Evolutionary conservation across 2,888 invertebrate genomes (phyloP), one percentile per base, ranked within the genome.

Genomic region (Pelosia muscerda): DNA sequence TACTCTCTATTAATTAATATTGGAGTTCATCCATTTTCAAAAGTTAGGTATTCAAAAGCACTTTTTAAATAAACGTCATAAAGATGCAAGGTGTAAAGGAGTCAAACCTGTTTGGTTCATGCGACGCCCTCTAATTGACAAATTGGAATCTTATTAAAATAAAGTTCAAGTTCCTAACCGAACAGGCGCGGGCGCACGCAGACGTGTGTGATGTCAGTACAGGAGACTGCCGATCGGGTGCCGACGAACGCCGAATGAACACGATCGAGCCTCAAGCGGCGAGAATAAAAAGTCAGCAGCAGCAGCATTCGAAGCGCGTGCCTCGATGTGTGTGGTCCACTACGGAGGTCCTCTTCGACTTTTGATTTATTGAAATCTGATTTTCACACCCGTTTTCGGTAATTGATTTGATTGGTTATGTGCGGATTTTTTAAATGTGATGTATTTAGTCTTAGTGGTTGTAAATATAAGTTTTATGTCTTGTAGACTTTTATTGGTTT

Each of bases 321-420:
- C 96, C 96, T 95, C 96, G 89, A 95, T 94, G 95, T 96, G 96
- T 96, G 96, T 96, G 96, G 96, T 96, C 96, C 92, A 89, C 94
- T 91, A 69, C 77, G 95, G 95, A 94, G 95, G 95, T 94, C 95
- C 91, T 90, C 87, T 79, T 87, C 86, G 77, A 78, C 81, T 86
- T 89, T 90, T 94, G 92, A 94, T 94, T 92, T 92, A 93, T 93
- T 90, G 88, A 87, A 91, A 90, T 89, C 89, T 74, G 86, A 90
- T 90, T 90, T 93, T 94, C 91, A 89, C 93, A 91, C 92, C 85
- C 85, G 86, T 89, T 90, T 90, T 85, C 75, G 83, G 81, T 82
- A 84, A 87, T 86, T 84, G 79, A 82, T 84, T 86, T 74, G 81
- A 79, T 81, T 78, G 68, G 67, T 54, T 66, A 72, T 71, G 68